phyloP scores from a whole-genome alignment of 2,797 vertebrate species.

The Platalea minor region DNA sequence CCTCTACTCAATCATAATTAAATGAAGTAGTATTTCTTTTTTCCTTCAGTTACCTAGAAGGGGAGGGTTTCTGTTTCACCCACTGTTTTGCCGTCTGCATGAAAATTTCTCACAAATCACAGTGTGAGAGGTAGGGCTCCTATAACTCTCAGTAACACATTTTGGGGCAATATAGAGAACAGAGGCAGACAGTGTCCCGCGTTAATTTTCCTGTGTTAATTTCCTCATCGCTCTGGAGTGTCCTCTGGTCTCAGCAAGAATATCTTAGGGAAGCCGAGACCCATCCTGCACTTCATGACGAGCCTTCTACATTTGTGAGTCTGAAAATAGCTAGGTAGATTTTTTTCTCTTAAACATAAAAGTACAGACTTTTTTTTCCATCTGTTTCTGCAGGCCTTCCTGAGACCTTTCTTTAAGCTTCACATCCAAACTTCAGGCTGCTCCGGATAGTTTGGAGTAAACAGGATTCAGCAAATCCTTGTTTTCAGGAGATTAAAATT shows the following conservation, averaged over 20 bases:
- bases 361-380: neutral
- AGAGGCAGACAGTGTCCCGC: neutral
- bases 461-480: neutral
- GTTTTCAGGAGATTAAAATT: neutral
- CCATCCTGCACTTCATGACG: neutral
- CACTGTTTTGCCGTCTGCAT: neutral
- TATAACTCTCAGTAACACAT: rapidly evolving
- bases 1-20: neutral
- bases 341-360: neutral
- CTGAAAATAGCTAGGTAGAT: neutral
- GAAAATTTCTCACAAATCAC: neutral
- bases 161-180: neutral
- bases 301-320: neutral
- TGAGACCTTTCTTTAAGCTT: neutral
- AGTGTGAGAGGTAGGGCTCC: neutral
- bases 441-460: neutral
- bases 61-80: neutral
- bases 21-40: neutral
- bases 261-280: neutral
- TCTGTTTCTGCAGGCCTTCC: neutral
- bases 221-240: neutral
- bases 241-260: neutral
- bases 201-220: neutral
- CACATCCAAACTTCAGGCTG: neutral
- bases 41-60: neutral